Base-by-base conservation (phyloP, 2,888 invertebrate species). In the Phanerotoma sp. region DNA sequence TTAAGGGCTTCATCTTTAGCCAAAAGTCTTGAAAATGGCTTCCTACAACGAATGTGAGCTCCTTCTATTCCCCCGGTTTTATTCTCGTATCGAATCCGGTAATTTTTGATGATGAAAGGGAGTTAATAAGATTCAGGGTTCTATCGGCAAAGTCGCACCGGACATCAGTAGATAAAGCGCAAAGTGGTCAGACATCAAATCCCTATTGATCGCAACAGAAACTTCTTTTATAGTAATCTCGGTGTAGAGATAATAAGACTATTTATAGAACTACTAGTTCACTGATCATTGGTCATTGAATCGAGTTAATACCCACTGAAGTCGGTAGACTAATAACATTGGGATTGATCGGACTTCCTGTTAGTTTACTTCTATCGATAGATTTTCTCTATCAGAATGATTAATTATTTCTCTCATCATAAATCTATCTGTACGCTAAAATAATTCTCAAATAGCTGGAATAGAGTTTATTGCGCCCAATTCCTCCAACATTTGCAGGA, bases 1-100 rank as follows among this genome's bases (percentile, higher is more conserved):
- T 28, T 30, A 49, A 40, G 30, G 49, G 49, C 40, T 49, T 49
- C 49, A 9, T 28, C 40, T 40, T 30, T 40, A 28, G 38, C 38
- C 16, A 30, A 35, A n/a, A 28, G 49, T 37, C 38, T 49, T 49
- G 40, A 40, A 38, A 49, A 49, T 49, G 49, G 49, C 49, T 49
- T 49, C 49, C 20, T 32, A 13, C 32, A 18, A 9, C n/a, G 21
- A 25, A 41, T 41, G n/a, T 33, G 15, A 2, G 16, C 16, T 11
- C 13, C 3, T 38, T 16, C 20, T 20, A 3, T 21, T 21, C 15
- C n/a, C n/a, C n/a, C n/a, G n/a, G n/a, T 16, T 15, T 28, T 11
- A 11, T 46, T 7, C 13, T 18, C n/a, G n/a, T 9, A 13, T 25
- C 15, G 10, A 22, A 47, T 28, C 44, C 16, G 7, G 15, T 33